phyloP scores from a whole-genome alignment of 2,113 vertebrate species.

The Callospermophilus lateralis region DNA sequence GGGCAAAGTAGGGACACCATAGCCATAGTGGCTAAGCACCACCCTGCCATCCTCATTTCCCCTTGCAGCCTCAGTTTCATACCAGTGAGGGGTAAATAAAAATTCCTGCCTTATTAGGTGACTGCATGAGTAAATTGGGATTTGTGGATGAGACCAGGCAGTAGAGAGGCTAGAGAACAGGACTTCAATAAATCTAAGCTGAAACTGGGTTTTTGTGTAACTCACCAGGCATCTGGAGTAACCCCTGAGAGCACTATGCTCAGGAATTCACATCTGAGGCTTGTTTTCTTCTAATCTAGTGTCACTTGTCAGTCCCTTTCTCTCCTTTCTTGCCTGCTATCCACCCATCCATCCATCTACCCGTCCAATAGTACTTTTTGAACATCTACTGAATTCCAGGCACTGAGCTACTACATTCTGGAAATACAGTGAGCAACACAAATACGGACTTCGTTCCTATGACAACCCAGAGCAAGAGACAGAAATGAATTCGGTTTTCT shows the following conservation, averaged over 20 bases:
- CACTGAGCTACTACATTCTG: background rate
- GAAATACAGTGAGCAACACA: slow-evolving; percentile 46
- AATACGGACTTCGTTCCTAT: background rate
- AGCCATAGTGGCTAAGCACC: background rate
- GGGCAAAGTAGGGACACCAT: background rate
- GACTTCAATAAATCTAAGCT: background rate
- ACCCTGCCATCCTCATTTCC: background rate
- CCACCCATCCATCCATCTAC: background rate
- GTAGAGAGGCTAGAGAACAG: background rate
- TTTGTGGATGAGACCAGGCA: background rate
- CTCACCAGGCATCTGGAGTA: background rate
- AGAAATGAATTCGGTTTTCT: slow-evolving; percentile 14
- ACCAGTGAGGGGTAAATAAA: background rate
- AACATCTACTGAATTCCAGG: background rate
- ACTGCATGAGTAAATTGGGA: background rate
- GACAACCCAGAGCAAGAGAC: slow-evolving; percentile 3
- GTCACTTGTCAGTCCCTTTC: background rate
- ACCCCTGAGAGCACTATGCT: background rate
- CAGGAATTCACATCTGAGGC: background rate
- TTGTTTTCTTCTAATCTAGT: background rate
- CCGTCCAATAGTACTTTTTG: background rate
- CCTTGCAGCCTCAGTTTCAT: background rate
- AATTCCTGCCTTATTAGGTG: background rate
- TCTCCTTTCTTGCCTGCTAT: background rate
- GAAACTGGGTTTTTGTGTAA: background rate